Conservation (phyloP, 1,140 invertebrate genomes). For the Cotesia glomerata region DNA sequence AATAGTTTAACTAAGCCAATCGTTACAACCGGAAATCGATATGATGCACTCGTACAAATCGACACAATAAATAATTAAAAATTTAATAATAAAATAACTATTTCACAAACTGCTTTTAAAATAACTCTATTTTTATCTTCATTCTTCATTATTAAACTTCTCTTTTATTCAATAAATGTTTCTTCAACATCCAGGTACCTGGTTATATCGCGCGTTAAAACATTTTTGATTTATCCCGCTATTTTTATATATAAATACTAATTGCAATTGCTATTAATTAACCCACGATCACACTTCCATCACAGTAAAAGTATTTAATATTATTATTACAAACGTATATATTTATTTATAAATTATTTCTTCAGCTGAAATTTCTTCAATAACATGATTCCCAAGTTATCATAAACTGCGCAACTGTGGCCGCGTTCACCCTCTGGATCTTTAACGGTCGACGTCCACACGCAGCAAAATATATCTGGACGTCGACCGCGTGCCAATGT, state of each 20-base stretch:
- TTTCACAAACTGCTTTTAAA: background rate
- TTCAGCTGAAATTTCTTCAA: conserved; percentile 2
- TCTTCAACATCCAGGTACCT: conserved; percentile 18
- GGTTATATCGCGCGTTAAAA: conserved; percentile 2
- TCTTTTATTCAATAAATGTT: background rate
- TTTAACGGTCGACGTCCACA: conserved; percentile 25
- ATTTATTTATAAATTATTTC: background rate
- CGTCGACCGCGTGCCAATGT: conserved; percentile 20
- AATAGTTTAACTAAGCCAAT: conserved; percentile 23
- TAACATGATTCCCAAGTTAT: background rate
- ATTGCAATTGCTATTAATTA: background rate
- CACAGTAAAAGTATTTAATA: conserved; percentile 13
- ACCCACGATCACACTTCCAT: background rate
- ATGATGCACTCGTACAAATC: conserved; percentile 2
- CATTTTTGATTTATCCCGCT: background rate
- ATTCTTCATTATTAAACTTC: background rate
- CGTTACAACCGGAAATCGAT: conserved; percentile 19
- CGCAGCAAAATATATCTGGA: conserved; percentile 7
- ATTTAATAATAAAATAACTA: background rate
- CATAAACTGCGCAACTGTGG: conserved; percentile 7
- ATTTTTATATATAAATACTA: too few species aligned
- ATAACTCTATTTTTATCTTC: background rate
- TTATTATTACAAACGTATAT: background rate
- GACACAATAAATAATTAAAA: background rate
- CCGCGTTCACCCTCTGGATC: background rate